A percentile compares a stretch with the other conserved stretches of the same genome.
Conservation (phyloP, 2,113 vertebrate species). For the Phaethornis superciliosus region DNA sequence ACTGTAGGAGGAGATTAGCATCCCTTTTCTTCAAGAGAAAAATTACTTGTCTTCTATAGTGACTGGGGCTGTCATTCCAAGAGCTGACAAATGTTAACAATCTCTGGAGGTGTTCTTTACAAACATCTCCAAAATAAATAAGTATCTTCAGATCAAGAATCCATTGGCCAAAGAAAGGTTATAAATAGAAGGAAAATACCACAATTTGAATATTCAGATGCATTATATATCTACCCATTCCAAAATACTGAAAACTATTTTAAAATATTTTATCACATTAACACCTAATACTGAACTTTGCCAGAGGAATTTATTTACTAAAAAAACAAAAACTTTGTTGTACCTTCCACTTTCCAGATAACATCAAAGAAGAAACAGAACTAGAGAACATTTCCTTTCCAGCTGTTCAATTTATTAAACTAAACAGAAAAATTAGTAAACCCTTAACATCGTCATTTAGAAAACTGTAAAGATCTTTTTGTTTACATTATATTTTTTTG, state of each 20-base stretch:
- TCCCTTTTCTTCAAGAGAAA: constrained; percentile 74
- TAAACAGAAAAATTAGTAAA: background rate
- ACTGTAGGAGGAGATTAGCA: constrained; percentile 78
- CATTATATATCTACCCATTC: background rate
- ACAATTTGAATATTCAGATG: background rate
- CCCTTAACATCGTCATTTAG: background rate
- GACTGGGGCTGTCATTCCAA: constrained; percentile 78
- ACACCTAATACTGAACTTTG: background rate
- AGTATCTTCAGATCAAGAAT: constrained; percentile 59
- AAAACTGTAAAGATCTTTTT: background rate
- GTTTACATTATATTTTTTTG: background rate
- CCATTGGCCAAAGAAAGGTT: constrained; percentile 62
- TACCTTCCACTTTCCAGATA: background rate
- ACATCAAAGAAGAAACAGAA: background rate
- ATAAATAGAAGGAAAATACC: constrained; percentile 7
- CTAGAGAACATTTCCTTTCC: background rate
- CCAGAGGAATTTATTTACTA: background rate
- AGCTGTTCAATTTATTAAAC: background rate
- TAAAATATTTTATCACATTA: background rate
- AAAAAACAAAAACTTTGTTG: background rate
- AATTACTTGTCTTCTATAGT: constrained; percentile 77
- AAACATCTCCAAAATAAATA: constrained; percentile 72
- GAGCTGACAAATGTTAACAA: constrained; percentile 79
- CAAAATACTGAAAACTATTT: background rate
- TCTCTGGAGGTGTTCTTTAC: constrained; percentile 67